Base-by-base conservation (phyloP, 2,113 vertebrate genomes). In the Aegithalos caudatus region DNA sequence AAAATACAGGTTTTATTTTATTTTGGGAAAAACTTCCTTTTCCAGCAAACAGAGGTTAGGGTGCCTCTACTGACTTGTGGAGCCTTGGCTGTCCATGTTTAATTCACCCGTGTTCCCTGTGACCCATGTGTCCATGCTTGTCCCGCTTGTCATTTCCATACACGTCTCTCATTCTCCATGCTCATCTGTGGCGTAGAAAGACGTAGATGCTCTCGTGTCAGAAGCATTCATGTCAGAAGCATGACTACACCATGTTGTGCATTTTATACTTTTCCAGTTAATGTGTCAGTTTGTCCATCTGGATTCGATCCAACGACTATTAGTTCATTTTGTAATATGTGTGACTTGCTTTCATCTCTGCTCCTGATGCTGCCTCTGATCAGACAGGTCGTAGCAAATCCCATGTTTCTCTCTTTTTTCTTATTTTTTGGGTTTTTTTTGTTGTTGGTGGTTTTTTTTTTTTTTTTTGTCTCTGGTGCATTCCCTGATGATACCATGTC, bases 231-330 rank as follows among this genome's bases (percentile, higher is more conserved):
- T 94, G 71, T 71, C n/a, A n/a, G n/a, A n/a, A 74, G 54, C 62
- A n/a, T 95, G 84, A 94, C 74, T 95, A 3, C 67, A 29, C 0
- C 0, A 5, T 35, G 54, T 95, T 87, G 79, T 65, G 87, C 74
- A 94, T 88, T 66, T 80, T 94, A 54, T 57, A 48, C 85, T 83
- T 77, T 93, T 91, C 67, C 90, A 93, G 56, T 83, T 92, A 81
- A 71, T 56, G 38, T 89, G 94, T 88, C 64, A 19, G 81, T 96
- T 96, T 92, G 94, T 92, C 92, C 93, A 10, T 70, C 67, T 93
- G 90, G 85, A 67, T 86, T 88, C 78, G 81, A 70, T 80, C 95
- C 89, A 95, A 13, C 25, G 21, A 62, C 88, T 93, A 33, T 73
- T 90, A 85, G 87, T 95, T 94, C 51, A 45, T 86, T 96, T 94